Evolutionary conservation across 2,888 invertebrate species (phyloP).

Genomic region (Hartigia nigra): DNA sequence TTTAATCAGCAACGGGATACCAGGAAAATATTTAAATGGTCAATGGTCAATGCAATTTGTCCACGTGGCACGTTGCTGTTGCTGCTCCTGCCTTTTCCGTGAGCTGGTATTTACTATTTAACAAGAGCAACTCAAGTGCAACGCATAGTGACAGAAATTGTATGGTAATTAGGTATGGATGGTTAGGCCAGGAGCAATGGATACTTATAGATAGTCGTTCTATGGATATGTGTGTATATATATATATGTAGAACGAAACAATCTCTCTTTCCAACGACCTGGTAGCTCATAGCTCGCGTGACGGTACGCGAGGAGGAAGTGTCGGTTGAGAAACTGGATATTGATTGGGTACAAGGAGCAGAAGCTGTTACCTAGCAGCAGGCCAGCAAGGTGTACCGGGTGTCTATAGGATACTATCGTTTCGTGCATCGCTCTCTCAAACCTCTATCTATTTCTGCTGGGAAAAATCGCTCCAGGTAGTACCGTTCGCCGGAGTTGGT

Average conservation of each 20-base stretch:
- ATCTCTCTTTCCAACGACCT: neutral
- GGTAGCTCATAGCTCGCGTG: conserved; percentile 19
- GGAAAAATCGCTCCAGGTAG: neutral
- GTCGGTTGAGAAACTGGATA: conserved; percentile 23
- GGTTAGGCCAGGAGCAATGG: conserved; percentile 23
- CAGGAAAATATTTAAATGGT: neutral
- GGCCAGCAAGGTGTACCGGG: conserved; percentile 34
- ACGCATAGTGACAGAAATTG: conserved; percentile 50
- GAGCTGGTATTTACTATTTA: conserved; percentile 20
- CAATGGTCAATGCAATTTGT: conserved; percentile 13
- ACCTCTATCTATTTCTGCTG: neutral
- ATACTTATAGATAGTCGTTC: conserved; percentile 12
- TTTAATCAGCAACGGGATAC: neutral
- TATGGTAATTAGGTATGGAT: conserved; percentile 52
- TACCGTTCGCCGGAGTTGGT: neutral
- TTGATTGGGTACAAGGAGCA: conserved; percentile 43
- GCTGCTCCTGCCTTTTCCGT: conserved; percentile 24
- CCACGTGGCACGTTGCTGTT: conserved; percentile 15
- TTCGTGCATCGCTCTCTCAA: conserved; percentile 34
- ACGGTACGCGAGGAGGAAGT: conserved; percentile 17
- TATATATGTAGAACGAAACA: neutral
- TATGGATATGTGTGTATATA: neutral
- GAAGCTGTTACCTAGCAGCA: conserved; percentile 35
- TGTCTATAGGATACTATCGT: conserved; percentile 31
- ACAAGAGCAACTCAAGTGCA: conserved; percentile 23